Conservation (phyloP, 1,140 invertebrate species). For the Neotoxoptera formosana region DNA sequence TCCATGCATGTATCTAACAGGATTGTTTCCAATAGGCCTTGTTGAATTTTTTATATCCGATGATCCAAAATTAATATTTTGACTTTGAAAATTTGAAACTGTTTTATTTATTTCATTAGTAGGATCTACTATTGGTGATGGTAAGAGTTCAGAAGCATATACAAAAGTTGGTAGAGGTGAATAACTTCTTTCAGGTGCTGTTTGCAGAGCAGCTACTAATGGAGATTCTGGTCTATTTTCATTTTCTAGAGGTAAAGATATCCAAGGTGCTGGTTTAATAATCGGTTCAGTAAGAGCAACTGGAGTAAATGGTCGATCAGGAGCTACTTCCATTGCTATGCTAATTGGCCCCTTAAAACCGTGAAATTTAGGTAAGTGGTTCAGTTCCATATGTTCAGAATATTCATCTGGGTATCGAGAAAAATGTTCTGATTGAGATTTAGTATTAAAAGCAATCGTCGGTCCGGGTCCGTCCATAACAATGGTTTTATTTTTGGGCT, state of each 20-base stretch:
- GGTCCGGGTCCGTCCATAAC: background rate
- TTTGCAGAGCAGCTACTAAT: conserved; percentile 73
- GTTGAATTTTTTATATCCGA: background rate
- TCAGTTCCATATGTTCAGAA: background rate
- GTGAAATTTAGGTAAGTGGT: conserved; percentile 21
- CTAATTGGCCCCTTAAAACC: conserved; percentile 58
- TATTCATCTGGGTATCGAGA: background rate
- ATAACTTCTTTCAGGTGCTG: conserved; percentile 72
- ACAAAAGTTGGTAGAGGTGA: conserved; percentile 63
- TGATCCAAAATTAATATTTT: conserved; percentile 70
- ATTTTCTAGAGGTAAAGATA: conserved; percentile 60
- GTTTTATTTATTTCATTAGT: conserved; percentile 59
- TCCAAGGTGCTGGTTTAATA: conserved; percentile 58
- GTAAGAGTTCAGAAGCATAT: conserved; percentile 45
- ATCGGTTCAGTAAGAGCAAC: conserved; percentile 49
- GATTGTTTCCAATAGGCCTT: conserved; percentile 38
- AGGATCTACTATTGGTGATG: conserved; percentile 37
- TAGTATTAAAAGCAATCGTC: background rate
- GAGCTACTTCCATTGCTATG: conserved; percentile 60
- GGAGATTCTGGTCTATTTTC: conserved; percentile 63
- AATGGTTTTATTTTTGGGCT: conserved; percentile 45
- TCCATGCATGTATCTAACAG: conserved; percentile 46
- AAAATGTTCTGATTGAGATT: background rate
- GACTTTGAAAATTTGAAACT: conserved; percentile 71
- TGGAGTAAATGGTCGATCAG: conserved; percentile 60